phyloP scores from a whole-genome alignment of 2,888 invertebrate species.

The Agrotis exclamationis region DNA sequence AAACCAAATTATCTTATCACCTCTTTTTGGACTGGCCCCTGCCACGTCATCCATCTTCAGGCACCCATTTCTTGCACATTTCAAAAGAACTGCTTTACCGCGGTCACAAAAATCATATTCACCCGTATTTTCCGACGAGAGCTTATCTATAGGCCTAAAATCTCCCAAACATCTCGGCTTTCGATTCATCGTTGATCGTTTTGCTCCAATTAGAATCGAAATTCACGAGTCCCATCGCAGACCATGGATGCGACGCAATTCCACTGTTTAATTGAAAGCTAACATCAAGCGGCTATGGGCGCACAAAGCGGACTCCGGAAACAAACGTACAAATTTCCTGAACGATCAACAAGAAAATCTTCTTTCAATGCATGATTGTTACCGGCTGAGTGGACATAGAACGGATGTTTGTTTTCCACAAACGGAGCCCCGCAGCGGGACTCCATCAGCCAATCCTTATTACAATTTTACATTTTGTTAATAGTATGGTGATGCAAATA shows the following conservation, averaged over 20 bases:
- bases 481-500: too few relatives aligned
- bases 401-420: background rate
- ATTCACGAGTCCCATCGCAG: constrained; percentile 31
- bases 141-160: background rate
- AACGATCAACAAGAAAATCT: constrained; percentile 25
- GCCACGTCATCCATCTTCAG: background rate
- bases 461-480: too few relatives aligned
- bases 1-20: too few relatives aligned
- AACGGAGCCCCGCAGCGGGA: background rate
- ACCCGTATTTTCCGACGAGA: background rate
- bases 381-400: background rate
- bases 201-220: constrained; percentile 40
- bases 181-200: constrained; percentile 11
- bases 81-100: too few relatives aligned
- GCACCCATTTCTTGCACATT: too few relatives aligned
- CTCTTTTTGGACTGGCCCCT: too few relatives aligned
- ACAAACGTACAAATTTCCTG: constrained; percentile 18
- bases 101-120: background rate
- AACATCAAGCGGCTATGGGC: constrained; percentile 64
- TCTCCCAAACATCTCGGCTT: background rate
- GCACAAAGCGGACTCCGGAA: constrained; percentile 54
- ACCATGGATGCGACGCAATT: constrained; percentile 51
- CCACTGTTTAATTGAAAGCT: constrained; percentile 72
- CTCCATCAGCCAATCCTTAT: too few relatives aligned
- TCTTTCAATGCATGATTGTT: constrained; percentile 3